Evolutionary conservation across 2,113 vertebrate species (phyloP).

Genomic region (Lonchura striata): DNA sequence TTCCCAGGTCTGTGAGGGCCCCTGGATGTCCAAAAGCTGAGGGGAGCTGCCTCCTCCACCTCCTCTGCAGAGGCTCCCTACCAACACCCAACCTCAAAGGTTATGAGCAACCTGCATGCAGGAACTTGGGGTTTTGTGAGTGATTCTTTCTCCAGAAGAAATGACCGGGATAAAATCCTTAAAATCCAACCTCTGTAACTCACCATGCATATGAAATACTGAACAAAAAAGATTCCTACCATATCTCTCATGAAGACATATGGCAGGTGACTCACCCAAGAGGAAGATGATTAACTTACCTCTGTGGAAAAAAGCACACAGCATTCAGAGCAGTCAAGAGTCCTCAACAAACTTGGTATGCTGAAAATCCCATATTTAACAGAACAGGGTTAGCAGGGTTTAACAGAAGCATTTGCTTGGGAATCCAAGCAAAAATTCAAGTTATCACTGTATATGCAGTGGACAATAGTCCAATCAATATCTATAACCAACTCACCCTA

Average conservation of each 20-base stretch:
- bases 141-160: background rate
- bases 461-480: background rate
- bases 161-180: background rate
- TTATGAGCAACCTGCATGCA: accelerated
- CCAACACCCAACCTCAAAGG: background rate
- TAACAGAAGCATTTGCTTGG: conserved; percentile 32
- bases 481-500: conserved; percentile 33
- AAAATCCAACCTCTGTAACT: background rate
- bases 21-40: background rate
- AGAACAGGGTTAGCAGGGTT: background rate
- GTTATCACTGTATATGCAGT: conserved; percentile 35
- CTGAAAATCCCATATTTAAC: conserved; percentile 23
- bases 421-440: conserved; percentile 61
- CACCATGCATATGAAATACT: background rate
- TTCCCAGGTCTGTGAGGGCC: background rate
- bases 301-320: background rate
- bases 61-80: background rate
- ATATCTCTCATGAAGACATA: background rate
- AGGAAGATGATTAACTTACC: background rate
- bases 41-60: background rate
- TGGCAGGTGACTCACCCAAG: background rate
- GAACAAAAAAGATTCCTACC: background rate
- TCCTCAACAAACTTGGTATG: background rate
- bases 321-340: background rate
- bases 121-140: background rate